Evolutionary conservation across 2,797 vertebrate species (phyloP), one percentile per base, ranked within the genome.

Genomic region (Cuculus canorus): DNA sequence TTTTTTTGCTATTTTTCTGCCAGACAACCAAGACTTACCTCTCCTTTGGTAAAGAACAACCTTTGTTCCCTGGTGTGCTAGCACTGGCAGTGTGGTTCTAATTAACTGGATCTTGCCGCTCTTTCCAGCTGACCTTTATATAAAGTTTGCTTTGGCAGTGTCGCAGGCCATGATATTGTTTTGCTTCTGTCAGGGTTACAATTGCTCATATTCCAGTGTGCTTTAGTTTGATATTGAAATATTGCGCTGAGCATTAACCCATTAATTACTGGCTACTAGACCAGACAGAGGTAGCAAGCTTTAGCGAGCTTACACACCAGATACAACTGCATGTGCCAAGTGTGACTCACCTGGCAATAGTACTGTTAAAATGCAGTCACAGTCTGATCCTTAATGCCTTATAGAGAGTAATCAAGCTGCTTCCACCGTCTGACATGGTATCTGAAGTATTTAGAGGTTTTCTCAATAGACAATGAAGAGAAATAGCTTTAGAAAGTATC

Each of bases 121-220:
- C 83, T 43, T 88, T 91, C 93, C 96, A 83, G 53, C 92, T 96
- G 95, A 94, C 96, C 96, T 94, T 78, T 35, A 22, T 50, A 9
- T 75, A 79, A 87, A 27, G 12, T 96, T 97, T 95, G 90, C 91
- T 96, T 96, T 96, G 96, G 96, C 95, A 81, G 30, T 21, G 65
- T 27, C 92, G 57, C 37, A 70, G 78, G 17, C 92, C 35, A 5
- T 47, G 72, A 73, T 69, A 32, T 88, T 65, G 14, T 69, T 94
- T 91, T 91, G 92, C 87, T 92, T 87, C 90, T 96, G 84, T 89
- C 93, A 73, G 30, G 81, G 92, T 81, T 92, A 53, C 68, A 92
- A 8, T 37, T 94, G 92, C 90, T 82, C 37, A 10, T 86, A 57
- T 64, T 92, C 64, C 82, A 88, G 63, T 59, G 7, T 79, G 63